Evolutionary conservation across 2,797 vertebrate genomes (phyloP).

Genomic region (Platalea minor): DNA sequence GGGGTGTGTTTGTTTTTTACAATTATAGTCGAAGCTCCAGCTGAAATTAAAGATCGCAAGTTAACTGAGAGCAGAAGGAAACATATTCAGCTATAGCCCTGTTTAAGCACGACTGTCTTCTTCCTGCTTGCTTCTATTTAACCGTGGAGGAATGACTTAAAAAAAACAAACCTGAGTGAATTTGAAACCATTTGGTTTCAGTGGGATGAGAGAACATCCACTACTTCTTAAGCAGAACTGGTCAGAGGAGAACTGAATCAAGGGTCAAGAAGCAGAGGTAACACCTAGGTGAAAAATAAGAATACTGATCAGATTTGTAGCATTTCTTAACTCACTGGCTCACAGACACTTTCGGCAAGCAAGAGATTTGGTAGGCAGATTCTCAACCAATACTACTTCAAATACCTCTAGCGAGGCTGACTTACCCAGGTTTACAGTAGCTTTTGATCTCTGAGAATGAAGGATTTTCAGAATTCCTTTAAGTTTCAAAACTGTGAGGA

Average conservation of each 20-base stretch:
- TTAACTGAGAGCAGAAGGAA: not conserved
- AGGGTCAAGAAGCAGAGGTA: not conserved
- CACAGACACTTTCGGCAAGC: not conserved
- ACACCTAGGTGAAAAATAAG: not conserved
- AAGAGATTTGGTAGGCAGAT: not conserved
- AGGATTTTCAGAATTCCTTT: conserved; percentile 1
- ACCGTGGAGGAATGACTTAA: not conserved
- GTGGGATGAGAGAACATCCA: not conserved
- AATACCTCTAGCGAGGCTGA: not conserved
- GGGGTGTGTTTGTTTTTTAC: not conserved
- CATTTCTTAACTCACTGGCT: not conserved
- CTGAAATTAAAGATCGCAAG: not conserved
- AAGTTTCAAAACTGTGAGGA: not conserved
- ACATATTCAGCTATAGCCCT: not conserved
- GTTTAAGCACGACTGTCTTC: not conserved
- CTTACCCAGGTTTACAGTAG: not conserved
- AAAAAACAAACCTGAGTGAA: not conserved
- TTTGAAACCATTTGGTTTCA: not conserved
- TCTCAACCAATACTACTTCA: not conserved
- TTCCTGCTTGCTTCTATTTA: not conserved
- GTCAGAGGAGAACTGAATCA: not conserved
- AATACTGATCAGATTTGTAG: not conserved
- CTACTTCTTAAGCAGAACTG: not conserved
- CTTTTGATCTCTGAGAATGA: not conserved
- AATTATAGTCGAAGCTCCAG: not conserved